Base-by-base conservation (phyloP, 2,888 invertebrate species). In the Chesias legatella region DNA sequence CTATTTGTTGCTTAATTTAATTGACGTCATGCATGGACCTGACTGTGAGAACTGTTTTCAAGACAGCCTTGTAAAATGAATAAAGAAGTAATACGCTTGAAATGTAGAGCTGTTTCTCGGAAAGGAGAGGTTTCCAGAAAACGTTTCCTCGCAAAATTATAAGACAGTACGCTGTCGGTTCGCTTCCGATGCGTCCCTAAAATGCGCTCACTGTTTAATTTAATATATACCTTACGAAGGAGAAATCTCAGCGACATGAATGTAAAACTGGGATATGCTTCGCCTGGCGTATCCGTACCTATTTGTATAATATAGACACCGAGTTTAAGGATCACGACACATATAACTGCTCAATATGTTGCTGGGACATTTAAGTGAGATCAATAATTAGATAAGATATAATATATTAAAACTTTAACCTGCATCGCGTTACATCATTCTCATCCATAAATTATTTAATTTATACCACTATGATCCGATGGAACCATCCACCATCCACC, bases 21-120 rank as follows among this genome's bases (percentile, higher is more conserved):
- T 84, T 84, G 85, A 84, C 85, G 68, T 65, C 65, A 7, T 63
- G 63, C 67, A 71, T 79, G 77, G 79, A n/a, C 80, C 75, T 67
- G 57, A 56, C 63, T 64, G 64, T 61, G 62, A 61, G 60, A 70
- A 68, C 63, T 35, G 37, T 43, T 37, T 46, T 30, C 29, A 24
- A 32, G 22, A 43, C 33, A 33, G 24, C 20, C 30, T 27, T 49
- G 41, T 33, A 41, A 43, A 52, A 47, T 27, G 11, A 9, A 10
- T 8, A 5, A 1, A 8, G 11, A 28, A 50, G 13, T 37, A 27
- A 36, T 43, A 47, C 37, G 43, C 28, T 44, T 30, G 10, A 50
- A 40, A 20, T 29, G 23, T 27, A 13, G 32, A 29, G 28, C 17
- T n/a, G 9, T 29, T 24, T 28, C 23, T 32, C 30, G 20, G 26